These are phyloP conservation scores for Eutolmus rufibarbis DNA, from an alignment of 2,888 invertebrate genomes.

Conservation along the genomic window DNA sequence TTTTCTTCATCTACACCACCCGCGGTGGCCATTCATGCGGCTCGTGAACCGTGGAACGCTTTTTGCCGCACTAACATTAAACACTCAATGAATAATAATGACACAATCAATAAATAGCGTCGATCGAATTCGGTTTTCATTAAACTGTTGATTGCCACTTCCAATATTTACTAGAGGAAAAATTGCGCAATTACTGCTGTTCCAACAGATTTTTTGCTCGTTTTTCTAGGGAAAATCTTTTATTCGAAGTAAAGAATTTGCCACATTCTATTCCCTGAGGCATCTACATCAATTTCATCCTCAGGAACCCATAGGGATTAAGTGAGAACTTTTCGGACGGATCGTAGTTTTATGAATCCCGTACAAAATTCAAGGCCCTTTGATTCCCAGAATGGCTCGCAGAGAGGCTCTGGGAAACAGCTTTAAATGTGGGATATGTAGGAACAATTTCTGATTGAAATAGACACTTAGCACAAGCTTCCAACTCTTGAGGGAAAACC, in stretches of 20 bases:
- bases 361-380: background rate
- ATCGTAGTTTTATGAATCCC: background rate
- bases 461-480: background rate
- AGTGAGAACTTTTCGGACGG: background rate
- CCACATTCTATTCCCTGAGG: background rate
- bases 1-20: background rate
- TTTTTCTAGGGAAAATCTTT: background rate
- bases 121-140: background rate
- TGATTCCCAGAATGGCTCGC: background rate
- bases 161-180: background rate
- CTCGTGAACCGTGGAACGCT: background rate
- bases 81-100: background rate
- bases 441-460: background rate
- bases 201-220: background rate
- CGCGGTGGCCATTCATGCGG: background rate
- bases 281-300: background rate
- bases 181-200: background rate
- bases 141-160: background rate
- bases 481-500: background rate
- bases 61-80: background rate
- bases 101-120: background rate
- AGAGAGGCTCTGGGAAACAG: background rate
- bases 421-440: background rate
- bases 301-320: background rate
- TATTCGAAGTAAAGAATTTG: background rate